phyloP scores from a whole-genome alignment of 2,888 invertebrate genomes.

The Aspidiotus destructor region DNA sequence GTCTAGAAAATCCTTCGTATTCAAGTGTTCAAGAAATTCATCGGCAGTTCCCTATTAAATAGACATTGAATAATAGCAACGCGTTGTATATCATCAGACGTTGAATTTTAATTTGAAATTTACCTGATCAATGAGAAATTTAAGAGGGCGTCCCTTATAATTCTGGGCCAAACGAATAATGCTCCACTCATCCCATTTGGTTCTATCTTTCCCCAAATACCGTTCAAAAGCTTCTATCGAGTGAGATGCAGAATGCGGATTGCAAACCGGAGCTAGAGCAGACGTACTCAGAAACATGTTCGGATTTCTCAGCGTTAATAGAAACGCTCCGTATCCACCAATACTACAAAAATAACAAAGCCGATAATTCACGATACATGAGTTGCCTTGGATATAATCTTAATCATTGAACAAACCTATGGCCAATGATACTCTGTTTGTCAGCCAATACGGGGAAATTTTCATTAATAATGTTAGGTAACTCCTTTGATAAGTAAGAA shows the following conservation, averaged over 20 bases:
- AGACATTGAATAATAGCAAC: background rate
- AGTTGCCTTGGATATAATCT: background rate
- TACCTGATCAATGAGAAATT: conserved; percentile 85
- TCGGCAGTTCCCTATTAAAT: conserved; percentile 64
- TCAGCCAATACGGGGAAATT: conserved; percentile 58
- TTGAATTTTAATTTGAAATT: conserved; percentile 17
- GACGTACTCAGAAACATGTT: conserved; percentile 78
- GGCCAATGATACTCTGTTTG: conserved; percentile 68
- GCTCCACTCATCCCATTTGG: conserved; percentile 75
- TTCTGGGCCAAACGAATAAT: conserved; percentile 68
- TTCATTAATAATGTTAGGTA: conserved; percentile 61
- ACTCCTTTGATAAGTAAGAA: conserved; percentile 81
- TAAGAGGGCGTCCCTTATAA: conserved; percentile 73
- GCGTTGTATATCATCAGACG: background rate
- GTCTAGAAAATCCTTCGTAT: conserved; percentile 71
- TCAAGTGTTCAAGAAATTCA: conserved; percentile 68
- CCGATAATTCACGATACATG: background rate
- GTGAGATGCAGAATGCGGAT: conserved; percentile 77
- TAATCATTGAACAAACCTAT: conserved; percentile 49
- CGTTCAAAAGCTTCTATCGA: conserved; percentile 75
- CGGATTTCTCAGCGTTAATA: conserved; percentile 82
- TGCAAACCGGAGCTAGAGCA: conserved; percentile 90
- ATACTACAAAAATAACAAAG: conserved; percentile 57
- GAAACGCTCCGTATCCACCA: conserved; percentile 97
- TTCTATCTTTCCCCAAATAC: conserved; percentile 53